Evolutionary conservation across 2,888 invertebrate species (phyloP).

Genomic region (Diachrysia chrysitis): DNA sequence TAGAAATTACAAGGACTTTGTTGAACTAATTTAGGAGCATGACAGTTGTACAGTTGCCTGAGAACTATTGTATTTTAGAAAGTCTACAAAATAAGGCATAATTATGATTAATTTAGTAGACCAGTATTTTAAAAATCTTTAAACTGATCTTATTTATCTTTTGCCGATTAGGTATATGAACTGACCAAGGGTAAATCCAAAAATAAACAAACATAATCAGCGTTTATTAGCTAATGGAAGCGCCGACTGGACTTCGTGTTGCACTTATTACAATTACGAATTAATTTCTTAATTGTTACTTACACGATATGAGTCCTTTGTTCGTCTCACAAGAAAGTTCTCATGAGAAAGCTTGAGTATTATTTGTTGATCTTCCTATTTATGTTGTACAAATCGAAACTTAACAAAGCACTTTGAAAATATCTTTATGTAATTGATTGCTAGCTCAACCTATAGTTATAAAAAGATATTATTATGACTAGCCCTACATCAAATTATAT

Average conservation of each 20-base stretch:
- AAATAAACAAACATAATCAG: conserved; percentile 57
- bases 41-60: conserved; percentile 23
- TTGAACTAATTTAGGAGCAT: conserved; percentile 45
- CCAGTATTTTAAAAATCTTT: no score
- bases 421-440: no score
- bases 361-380: neutral
- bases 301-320: conserved; percentile 65
- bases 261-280: conserved; percentile 75
- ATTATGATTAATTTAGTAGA: neutral
- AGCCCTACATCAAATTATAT: conserved; percentile 3
- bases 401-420: no score
- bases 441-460: neutral
- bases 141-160: no score
- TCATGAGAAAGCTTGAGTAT: conserved; percentile 68
- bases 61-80: neutral
- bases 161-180: no score
- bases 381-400: no score
- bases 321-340: conserved; percentile 71
- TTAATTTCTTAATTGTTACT: conserved; percentile 77
- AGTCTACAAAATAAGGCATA: no score
- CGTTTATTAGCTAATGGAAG: conserved; percentile 59
- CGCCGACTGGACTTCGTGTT: conserved; percentile 70
- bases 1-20: conserved; percentile 56
- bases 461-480: conserved; percentile 1
- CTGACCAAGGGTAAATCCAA: conserved; percentile 33